Base-by-base conservation (phyloP, 2,113 vertebrate genomes). In the Cyanistes caeruleus region DNA sequence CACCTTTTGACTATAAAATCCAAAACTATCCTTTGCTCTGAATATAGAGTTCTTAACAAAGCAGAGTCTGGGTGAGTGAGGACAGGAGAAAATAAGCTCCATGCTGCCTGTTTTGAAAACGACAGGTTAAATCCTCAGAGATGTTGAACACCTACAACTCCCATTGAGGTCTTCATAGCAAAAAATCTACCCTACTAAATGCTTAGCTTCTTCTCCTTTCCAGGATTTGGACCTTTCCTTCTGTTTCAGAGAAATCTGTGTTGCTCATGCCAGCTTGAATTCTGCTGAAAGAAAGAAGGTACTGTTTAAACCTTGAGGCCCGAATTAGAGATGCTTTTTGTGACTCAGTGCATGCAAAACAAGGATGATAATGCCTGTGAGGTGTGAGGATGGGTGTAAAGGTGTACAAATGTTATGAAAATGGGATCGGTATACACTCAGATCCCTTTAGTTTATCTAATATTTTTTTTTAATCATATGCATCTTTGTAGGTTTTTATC, bases 81-180 rank as follows among this genome's bases (percentile, higher is more conserved):
- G 55, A 79, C 31, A 85, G 55, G 31, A 87, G 67, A 96, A 95
- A 95, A 91, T 88, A 95, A 83, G 44, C 12, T 73, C 92, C 68
- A 83, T 0, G 2, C 30, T 22, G 28, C 10, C 63, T 93, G 39
- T 85, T 96, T 85, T 83, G n/a, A 85, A 76, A 90, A 21, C 69
- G 59, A n/a, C 30, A 84, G 30, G 56, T 84, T 82, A 91, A 93
- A 92, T 75, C 37, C 65, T 94, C 87, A 89, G 95, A 92, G 80
- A 52, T 49, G 24, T 31, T 79, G 22, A n/a, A 63, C 7, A 59
- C 19, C 59, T 86, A 28, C 13, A 58, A 39, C 22, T 87, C 20
- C 11, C 22, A 44, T 56, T 81, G 49, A 85, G 13, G 16, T 89
- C 33, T 68, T 24, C 62, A 75, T 16, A 48, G 65, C 22, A 91